Conservation (phyloP, 2,888 invertebrate species). For the Pachydiplax longipennis region DNA sequence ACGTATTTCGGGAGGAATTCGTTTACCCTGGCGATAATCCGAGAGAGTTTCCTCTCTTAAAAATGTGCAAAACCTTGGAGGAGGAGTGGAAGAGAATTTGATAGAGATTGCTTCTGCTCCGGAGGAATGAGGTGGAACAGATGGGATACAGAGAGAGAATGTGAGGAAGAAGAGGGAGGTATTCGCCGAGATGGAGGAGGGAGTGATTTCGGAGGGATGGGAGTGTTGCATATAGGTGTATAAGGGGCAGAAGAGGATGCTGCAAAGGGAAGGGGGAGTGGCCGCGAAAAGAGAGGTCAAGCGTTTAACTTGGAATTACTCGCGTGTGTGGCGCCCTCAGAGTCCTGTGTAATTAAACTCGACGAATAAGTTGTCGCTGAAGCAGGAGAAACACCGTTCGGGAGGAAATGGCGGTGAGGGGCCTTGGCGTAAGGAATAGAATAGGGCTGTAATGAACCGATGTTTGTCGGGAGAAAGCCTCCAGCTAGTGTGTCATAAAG, state of each 20-base stretch:
- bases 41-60: too few species aligned
- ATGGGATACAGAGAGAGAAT: neutral
- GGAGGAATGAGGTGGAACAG: slow-evolving; percentile 24
- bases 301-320: slow-evolving; percentile 42
- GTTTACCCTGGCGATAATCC: too few species aligned
- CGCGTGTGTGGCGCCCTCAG: slow-evolving; percentile 6
- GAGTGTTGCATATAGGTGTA: neutral
- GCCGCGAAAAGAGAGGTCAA: slow-evolving; percentile 13
- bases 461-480: neutral
- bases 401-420: slow-evolving; percentile 5
- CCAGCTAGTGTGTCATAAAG: neutral
- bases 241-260: neutral
- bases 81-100: neutral
- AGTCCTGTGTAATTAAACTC: slow-evolving; percentile 43
- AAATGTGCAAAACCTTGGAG: neutral
- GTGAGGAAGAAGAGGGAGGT: neutral
- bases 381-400: neutral
- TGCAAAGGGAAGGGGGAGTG: neutral
- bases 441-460: neutral
- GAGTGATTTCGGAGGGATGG: neutral
- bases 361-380: slow-evolving; percentile 33
- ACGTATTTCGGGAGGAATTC: too few species aligned
- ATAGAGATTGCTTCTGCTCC: slow-evolving; percentile 1
- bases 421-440: neutral
- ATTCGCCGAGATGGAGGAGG: neutral